Conservation (phyloP, 2,888 invertebrate genomes). For the Leptopilina myrica region DNA sequence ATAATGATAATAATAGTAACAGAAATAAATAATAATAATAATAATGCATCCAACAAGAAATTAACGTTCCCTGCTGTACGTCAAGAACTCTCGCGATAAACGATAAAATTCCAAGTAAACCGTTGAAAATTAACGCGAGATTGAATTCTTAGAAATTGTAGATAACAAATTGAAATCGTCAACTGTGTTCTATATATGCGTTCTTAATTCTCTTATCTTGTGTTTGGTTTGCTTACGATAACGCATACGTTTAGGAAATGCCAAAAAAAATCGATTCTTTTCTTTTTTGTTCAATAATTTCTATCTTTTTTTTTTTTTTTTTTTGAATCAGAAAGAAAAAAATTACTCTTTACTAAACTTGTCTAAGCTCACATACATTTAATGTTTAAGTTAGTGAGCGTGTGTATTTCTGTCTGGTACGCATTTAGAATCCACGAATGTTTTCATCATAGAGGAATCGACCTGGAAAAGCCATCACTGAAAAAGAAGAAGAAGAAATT, state of each 20-base stretch:
- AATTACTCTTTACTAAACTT: conserved; percentile 3
- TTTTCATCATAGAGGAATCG: conserved; percentile 38
- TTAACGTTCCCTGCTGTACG: conserved; percentile 39
- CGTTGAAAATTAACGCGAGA: conserved; percentile 39
- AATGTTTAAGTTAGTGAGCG: conserved; percentile 25
- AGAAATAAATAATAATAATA: neutral
- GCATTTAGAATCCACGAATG: conserved; percentile 38
- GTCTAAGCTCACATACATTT: conserved; percentile 29
- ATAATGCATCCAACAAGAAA: conserved; percentile 28
- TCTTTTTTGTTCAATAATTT: neutral
- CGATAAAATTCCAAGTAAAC: conserved; percentile 33
- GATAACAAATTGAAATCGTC: conserved; percentile 36
- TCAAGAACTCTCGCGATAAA: conserved; percentile 36
- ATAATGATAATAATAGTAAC: neutral
- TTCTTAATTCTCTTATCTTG: conserved; percentile 36
- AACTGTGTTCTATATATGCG: conserved; percentile 22
- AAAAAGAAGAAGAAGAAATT: too few relatives aligned
- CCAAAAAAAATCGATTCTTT: conserved; percentile 8
- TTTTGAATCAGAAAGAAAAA: neutral
- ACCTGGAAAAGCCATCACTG: conserved; percentile 28
- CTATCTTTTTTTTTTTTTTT: neutral
- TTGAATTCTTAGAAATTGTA: conserved; percentile 33
- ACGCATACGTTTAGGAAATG: neutral
- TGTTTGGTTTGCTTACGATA: conserved; percentile 18
- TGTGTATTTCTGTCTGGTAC: conserved; percentile 36